phyloP scores from a whole-genome alignment of 1,140 invertebrate genomes.

The Drosophila nigromelanica region DNA sequence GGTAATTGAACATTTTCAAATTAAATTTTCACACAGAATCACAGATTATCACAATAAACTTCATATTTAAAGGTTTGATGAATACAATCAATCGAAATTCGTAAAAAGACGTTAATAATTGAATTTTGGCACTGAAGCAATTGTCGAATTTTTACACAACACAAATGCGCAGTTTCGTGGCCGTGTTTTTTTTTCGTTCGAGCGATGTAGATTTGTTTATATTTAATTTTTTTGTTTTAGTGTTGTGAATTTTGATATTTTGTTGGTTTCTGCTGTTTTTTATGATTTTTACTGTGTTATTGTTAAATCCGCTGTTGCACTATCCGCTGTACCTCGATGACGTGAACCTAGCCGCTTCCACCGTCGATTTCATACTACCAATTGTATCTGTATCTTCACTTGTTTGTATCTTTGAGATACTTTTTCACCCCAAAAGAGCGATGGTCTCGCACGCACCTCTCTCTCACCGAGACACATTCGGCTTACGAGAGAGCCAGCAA shows the following conservation, averaged over 20 bases:
- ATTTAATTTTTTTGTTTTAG: neutral
- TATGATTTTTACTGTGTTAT: neutral
- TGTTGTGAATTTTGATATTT: neutral
- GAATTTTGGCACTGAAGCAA: too few relatives aligned
- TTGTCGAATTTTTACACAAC: too few relatives aligned
- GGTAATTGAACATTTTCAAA: too few relatives aligned
- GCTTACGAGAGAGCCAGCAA: neutral
- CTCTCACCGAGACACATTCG: too few relatives aligned
- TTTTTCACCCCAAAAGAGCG: conserved; percentile 36
- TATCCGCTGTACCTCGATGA: conserved; percentile 43
- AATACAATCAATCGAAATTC: too few relatives aligned
- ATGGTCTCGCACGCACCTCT: neutral
- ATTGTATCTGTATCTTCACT: conserved; percentile 33
- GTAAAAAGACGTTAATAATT: too few relatives aligned
- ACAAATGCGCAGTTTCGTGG: too few relatives aligned
- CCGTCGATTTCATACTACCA: conserved; percentile 54
- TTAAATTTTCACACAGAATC: too few relatives aligned
- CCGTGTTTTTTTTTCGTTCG: too few relatives aligned
- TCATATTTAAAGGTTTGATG: too few relatives aligned
- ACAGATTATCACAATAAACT: too few relatives aligned
- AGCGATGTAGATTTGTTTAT: neutral
- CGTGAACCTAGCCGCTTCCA: conserved; percentile 51
- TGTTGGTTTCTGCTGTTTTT: conserved; percentile 1
- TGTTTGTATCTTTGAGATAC: conserved; percentile 31
- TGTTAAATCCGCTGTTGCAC: conserved; percentile 10